phyloP scores from a whole-genome alignment of 2,888 invertebrate genomes.

The Cantharis flavilabris region DNA sequence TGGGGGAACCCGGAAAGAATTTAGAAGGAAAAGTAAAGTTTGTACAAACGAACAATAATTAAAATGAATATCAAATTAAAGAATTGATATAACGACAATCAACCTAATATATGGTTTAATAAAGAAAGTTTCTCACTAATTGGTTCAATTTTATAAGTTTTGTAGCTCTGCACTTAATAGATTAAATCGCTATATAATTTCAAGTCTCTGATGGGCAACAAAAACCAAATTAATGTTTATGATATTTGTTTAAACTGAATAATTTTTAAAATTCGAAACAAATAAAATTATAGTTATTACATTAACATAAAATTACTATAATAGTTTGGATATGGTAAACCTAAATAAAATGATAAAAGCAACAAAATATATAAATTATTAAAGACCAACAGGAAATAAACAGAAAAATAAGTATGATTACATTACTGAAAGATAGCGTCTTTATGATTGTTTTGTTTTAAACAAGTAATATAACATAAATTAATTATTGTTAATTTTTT shows the following conservation, averaged over 20 bases:
- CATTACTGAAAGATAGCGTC: too few species aligned
- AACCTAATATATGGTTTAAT: neutral
- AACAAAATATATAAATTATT: too few species aligned
- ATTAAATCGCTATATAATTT: neutral
- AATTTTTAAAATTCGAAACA: too few species aligned
- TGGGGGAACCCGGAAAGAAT: neutral
- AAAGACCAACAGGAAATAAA: too few species aligned
- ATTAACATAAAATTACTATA: too few species aligned
- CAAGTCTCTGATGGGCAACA: neutral
- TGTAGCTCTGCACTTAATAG: neutral
- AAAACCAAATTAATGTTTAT: neutral
- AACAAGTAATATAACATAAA: too few species aligned
- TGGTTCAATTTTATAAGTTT: neutral
- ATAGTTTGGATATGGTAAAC: too few species aligned
- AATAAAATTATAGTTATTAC: too few species aligned
- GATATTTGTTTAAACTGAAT: neutral
- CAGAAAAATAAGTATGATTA: too few species aligned
- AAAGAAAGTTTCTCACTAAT: neutral
- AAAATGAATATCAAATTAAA: neutral
- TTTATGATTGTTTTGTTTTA: too few species aligned
- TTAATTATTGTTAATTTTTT: too few species aligned
- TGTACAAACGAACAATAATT: neutral
- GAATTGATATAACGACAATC: neutral
- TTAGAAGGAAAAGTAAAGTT: neutral
- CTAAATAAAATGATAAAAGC: too few species aligned